A percentile compares a stretch with the other conserved stretches of the same genome.
phyloP scores from a whole-genome alignment of 2,797 vertebrate genomes.

The Hipposideros larvatus region DNA sequence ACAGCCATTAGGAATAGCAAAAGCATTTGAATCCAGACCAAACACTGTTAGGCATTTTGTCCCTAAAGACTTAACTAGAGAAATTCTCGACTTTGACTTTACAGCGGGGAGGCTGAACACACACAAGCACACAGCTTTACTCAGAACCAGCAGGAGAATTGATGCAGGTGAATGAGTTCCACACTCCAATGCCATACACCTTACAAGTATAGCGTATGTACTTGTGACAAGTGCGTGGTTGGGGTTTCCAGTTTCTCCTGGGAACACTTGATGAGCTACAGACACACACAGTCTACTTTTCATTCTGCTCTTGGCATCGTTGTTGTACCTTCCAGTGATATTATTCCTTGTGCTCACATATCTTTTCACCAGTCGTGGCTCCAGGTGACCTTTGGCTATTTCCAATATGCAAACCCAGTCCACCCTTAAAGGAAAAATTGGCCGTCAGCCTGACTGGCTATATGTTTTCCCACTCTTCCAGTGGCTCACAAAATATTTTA shows the following conservation, averaged over 20 bases:
- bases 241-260: not conserved
- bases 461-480: not conserved
- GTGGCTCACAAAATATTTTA: conserved; percentile 40
- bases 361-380: not conserved
- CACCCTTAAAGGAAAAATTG: not conserved
- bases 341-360: not conserved
- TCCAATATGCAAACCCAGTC: not conserved
- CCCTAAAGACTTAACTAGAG: not conserved
- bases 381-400: not conserved
- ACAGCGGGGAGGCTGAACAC: not conserved
- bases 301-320: not conserved
- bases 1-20: not conserved
- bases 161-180: not conserved
- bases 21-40: conserved; percentile 21
- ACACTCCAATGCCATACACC: not conserved
- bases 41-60: not conserved
- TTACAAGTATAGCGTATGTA: not conserved
- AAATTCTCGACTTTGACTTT: conserved; percentile 29
- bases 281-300: not conserved
- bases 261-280: not conserved
- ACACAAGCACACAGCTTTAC: not conserved
- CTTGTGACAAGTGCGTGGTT: not conserved
- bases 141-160: not conserved
- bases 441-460: not conserved
- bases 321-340: not conserved